Evolutionary conservation across 2,113 vertebrate genomes (phyloP).

Genomic region (Scolopax mira): DNA sequence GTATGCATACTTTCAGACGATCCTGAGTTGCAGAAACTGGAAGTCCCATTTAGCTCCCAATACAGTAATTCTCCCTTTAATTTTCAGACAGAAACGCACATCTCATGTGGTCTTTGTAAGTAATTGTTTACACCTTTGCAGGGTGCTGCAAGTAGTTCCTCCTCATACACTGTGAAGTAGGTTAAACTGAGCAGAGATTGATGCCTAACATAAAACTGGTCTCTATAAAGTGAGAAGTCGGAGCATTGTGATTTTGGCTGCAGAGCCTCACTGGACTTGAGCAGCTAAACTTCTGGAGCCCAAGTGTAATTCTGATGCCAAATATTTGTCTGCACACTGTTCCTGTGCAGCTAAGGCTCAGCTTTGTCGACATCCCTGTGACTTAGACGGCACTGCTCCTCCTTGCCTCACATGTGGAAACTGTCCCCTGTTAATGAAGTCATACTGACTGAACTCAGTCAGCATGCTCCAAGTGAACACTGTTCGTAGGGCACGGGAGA

Average conservation of each 20-base stretch:
- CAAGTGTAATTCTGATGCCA: conserved; percentile 58
- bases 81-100: not conserved
- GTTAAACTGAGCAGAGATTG: not conserved
- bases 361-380: conserved; percentile 61
- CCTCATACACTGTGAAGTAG: not conserved
- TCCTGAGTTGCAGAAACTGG: not conserved
- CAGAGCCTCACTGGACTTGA: conserved; percentile 4
- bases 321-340: conserved; percentile 66
- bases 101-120: not conserved
- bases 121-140: not conserved
- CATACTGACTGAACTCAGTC: conserved; percentile 12
- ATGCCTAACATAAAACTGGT: conserved; percentile 5
- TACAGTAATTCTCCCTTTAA: not conserved
- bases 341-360: conserved; percentile 44
- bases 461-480: not conserved
- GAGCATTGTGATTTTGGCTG: conserved; percentile 60
- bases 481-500: not conserved
- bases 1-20: not conserved
- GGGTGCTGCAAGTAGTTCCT: not conserved
- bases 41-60: not conserved
- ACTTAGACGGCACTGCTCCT: conserved; percentile 48
- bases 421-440: conserved; percentile 68
- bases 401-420: conserved; percentile 38
- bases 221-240: conserved; percentile 39
- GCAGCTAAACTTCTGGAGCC: conserved; percentile 59